Evolutionary conservation across 2,113 vertebrate genomes (phyloP), one percentile per base, ranked within the genome.

Genomic region (Esox niger): DNA sequence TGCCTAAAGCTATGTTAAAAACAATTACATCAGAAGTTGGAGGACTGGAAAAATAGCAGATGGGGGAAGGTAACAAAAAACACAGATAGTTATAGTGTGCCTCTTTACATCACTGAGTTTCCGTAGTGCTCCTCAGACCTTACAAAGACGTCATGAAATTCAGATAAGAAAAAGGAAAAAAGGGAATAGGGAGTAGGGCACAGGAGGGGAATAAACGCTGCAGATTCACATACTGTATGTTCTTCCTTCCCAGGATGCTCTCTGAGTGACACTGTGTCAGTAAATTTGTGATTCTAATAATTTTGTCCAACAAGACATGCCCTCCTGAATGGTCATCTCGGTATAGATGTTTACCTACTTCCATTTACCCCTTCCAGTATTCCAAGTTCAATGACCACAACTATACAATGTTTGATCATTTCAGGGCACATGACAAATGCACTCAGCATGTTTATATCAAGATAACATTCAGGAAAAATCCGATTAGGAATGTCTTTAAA

Each of bases 321-420:
- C 13, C 17, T 43, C 13, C 38, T 43, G 38, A 15, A 15, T 10
- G 38, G 38, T 17, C 11, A 15, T 43, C 13, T 43, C 15, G 17
- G 3, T 43, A 43, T 10, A 43, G 38, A 43, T 43, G 13, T 43
- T 15, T 43, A 43, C 2, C 55, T 57, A 27, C 55, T 57, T 57
- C 10, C 26, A 57, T 57, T 11, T 27, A 15, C 4, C 26, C 11
- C 9, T 57, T 25, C 27, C 55, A 57, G 26, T 27, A n/a, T 15
- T 57, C 10, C 11, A 13, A 43, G 56, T 33, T 17, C 10, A 32
- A 26, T 70, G 8, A 77, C 56, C 71, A 67, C 62, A 69, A 46
- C 27, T 70, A 4, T 20, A 8, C 4, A 75, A 43, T 67, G 46
- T 77, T 79, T 69, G 59, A 74, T 78, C 30, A 30, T 55, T 6